phyloP scores from a whole-genome alignment of 2,888 invertebrate genomes.

The Merodon equestris region DNA sequence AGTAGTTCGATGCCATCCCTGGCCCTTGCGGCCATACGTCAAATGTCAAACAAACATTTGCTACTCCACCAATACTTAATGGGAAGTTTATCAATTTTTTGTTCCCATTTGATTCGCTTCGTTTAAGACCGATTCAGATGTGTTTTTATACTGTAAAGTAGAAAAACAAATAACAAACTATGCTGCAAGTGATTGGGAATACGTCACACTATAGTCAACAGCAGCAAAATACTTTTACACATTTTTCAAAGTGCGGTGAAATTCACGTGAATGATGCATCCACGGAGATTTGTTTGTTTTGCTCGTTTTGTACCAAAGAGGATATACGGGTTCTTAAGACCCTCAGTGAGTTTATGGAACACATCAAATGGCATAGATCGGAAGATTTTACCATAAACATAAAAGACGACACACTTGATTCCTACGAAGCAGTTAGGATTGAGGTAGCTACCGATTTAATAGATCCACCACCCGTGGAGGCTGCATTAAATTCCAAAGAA shows the following conservation, averaged over 20 bases:
- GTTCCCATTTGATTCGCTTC: too few species aligned
- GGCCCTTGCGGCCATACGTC: too few species aligned
- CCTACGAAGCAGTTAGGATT: not conserved
- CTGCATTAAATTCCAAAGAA: not conserved
- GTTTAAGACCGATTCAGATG: too few species aligned
- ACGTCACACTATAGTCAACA: not conserved
- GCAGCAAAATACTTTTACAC: not conserved
- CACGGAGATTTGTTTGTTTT: constrained; percentile 2
- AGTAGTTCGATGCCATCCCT: too few species aligned
- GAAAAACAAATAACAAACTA: too few species aligned
- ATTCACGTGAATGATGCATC: constrained; percentile 10
- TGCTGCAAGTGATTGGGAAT: too few species aligned
- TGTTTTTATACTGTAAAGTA: too few species aligned
- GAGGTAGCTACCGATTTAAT: not conserved
- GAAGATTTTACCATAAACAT: not conserved
- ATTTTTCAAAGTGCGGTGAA: constrained; percentile 21
- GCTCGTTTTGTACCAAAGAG: constrained; percentile 12
- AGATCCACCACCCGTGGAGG: not conserved
- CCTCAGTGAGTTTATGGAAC: constrained; percentile 1
- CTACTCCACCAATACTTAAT: too few species aligned
- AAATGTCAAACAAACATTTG: too few species aligned
- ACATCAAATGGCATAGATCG: constrained; percentile 29
- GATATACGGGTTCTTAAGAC: not conserved
- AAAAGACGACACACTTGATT: not conserved
- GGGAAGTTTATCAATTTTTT: too few species aligned